phyloP scores from a whole-genome alignment of 35 echinoderm and acorn worm species.

The Anneissia japonica region DNA sequence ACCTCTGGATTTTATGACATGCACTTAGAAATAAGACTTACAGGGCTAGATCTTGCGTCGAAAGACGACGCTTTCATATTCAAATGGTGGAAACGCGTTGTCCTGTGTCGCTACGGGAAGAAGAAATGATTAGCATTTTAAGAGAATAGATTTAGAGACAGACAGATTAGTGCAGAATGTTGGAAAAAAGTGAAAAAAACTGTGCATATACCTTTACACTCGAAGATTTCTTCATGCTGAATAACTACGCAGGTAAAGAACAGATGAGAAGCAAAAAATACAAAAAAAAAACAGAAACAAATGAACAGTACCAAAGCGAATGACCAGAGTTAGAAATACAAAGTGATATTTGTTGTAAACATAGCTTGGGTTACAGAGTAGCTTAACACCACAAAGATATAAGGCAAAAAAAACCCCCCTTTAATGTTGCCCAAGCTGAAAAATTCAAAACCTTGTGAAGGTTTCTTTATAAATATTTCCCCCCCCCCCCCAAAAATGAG shows the following conservation, averaged over 20 bases:
- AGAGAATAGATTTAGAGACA: neutral
- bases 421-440: no score
- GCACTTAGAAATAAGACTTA: neutral
- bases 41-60: neutral
- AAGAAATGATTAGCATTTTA: neutral
- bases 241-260: neutral
- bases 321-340: neutral
- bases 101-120: neutral
- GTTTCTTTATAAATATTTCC: no score
- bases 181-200: no score
- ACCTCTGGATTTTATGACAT: neutral
- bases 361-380: neutral
- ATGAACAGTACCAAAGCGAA: neutral
- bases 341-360: neutral
- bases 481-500: no score
- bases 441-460: no score
- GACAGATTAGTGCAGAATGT: no score
- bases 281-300: neutral
- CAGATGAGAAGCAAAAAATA: neutral
- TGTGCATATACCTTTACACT: neutral
- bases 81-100: neutral
- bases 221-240: neutral
- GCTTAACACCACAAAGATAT: neutral
- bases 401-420: no score
- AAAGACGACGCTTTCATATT: neutral